phyloP scores from a whole-genome alignment of 1,140 invertebrate genomes.

The Drosophila seguyi region DNA sequence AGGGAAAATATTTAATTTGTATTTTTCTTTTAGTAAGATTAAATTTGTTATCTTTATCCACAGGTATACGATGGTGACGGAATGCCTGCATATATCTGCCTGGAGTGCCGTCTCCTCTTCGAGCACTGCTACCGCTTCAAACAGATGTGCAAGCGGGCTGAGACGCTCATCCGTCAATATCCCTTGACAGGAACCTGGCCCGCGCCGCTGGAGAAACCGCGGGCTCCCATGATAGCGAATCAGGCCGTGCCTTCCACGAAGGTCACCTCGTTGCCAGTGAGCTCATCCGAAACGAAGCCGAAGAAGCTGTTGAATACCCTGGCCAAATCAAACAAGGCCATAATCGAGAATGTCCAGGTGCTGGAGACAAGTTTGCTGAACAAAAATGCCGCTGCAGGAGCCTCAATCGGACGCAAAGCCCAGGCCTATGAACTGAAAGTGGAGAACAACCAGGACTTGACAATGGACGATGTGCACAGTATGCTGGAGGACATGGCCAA shows the following conservation, averaged over 20 bases:
- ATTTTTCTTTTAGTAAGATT: too few relatives aligned
- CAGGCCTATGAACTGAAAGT: slow-evolving; percentile 69
- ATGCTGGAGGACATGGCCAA: slow-evolving; percentile 60
- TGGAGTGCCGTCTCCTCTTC: slow-evolving; percentile 88
- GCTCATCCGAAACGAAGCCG: background rate
- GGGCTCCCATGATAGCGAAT: slow-evolving; percentile 75
- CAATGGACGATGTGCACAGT: slow-evolving; percentile 77
- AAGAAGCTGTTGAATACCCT: slow-evolving; percentile 64
- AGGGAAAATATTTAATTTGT: background rate
- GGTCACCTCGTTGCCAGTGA: background rate
- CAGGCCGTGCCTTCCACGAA: slow-evolving; percentile 1
- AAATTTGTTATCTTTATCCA: slow-evolving; percentile 36
- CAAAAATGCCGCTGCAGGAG: slow-evolving; percentile 29
- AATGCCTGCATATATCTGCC: slow-evolving; percentile 90
- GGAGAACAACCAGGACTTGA: slow-evolving; percentile 76
- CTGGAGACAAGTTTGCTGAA: slow-evolving; percentile 32
- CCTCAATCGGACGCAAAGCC: background rate
- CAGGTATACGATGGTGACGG: slow-evolving; percentile 90
- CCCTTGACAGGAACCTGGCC: slow-evolving; percentile 88
- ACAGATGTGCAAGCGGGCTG: slow-evolving; percentile 90
- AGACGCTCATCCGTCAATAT: slow-evolving; percentile 89
- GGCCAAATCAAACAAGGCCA: slow-evolving; percentile 45
- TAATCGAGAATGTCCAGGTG: slow-evolving; percentile 58
- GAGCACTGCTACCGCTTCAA: slow-evolving; percentile 90
- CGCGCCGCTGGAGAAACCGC: slow-evolving; percentile 85